Evolutionary conservation across 2,888 invertebrate genomes (phyloP).

Genomic region (Baronia brevicornis): DNA sequence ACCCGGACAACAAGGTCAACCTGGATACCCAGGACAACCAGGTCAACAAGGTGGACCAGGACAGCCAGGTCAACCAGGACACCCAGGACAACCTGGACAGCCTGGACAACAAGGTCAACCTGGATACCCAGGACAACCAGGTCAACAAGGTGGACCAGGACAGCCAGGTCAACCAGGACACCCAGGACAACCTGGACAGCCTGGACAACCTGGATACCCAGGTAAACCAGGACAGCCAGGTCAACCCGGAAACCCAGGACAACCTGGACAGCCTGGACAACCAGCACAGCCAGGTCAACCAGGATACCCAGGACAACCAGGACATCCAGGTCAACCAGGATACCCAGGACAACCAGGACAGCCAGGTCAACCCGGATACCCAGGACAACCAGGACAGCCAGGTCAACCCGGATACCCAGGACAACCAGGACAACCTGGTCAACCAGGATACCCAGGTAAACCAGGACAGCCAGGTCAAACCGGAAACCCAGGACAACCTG

Average conservation of each 20-base stretch:
- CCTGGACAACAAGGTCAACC: slow-evolving; percentile 28
- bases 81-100: slow-evolving; percentile 36
- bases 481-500: slow-evolving; percentile 20
- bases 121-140: slow-evolving; percentile 24
- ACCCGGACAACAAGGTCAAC: slow-evolving; percentile 21
- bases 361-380: slow-evolving; percentile 52
- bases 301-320: slow-evolving; percentile 20
- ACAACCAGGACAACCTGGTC: slow-evolving; percentile 26
- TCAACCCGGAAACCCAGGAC: no score
- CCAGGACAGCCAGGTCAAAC: slow-evolving; percentile 25
- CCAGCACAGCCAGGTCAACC: slow-evolving; percentile 22
- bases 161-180: slow-evolving; percentile 12
- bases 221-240: slow-evolving; percentile 20
- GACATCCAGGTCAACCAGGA: slow-evolving; percentile 29
- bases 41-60: slow-evolving; percentile 18
- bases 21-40: slow-evolving; percentile 18
- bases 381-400: slow-evolving; percentile 46
- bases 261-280: no score
- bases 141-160: no score
- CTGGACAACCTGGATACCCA: slow-evolving; percentile 16
- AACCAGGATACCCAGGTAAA: slow-evolving; percentile 31
- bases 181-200: no score
- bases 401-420: slow-evolving; percentile 49
- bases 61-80: slow-evolving; percentile 21
- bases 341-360: slow-evolving; percentile 27